Evolutionary conservation across 2,113 vertebrate genomes (phyloP).

Genomic region (Grammomys surdaster): DNA sequence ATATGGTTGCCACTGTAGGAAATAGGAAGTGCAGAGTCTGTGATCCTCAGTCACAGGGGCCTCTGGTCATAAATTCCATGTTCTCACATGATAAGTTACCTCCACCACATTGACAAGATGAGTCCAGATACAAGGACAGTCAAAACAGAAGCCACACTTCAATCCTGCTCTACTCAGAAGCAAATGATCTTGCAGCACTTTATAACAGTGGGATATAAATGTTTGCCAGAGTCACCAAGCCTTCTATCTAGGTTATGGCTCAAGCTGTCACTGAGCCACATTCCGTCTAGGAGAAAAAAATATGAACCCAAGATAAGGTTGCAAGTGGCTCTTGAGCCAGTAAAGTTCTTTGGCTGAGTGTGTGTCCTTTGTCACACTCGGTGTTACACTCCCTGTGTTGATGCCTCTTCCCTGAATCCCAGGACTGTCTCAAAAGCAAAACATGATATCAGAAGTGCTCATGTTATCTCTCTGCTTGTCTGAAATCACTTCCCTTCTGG

Average conservation of each 20-base stretch:
- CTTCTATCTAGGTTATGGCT: slow-evolving; percentile 67
- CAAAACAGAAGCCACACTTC: slow-evolving; percentile 1
- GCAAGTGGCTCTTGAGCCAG: slow-evolving; percentile 63
- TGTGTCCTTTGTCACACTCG: slow-evolving; percentile 20
- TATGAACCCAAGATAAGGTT: slow-evolving; percentile 72
- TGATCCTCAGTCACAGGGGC: neutral
- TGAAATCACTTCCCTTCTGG: slow-evolving; percentile 7
- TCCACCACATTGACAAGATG: neutral
- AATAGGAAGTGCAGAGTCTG: neutral
- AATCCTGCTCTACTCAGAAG: neutral
- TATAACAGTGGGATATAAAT: slow-evolving; percentile 17
- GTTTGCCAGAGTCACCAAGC: slow-evolving; percentile 44
- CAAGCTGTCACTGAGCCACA: slow-evolving; percentile 69
- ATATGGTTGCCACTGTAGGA: neutral
- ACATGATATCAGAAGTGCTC: neutral
- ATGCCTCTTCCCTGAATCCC: neutral
- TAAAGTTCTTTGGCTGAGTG: slow-evolving; percentile 57
- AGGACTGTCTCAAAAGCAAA: slow-evolving; percentile 38
- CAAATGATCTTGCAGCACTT: slow-evolving; percentile 45
- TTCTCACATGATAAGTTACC: neutral
- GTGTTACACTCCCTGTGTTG: neutral
- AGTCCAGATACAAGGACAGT: neutral
- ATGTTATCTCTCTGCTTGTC: slow-evolving; percentile 39
- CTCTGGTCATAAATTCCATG: neutral
- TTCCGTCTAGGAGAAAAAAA: slow-evolving; percentile 67